Conservation (phyloP, 2,113 vertebrate species). For the Paraplagusia blochii region DNA sequence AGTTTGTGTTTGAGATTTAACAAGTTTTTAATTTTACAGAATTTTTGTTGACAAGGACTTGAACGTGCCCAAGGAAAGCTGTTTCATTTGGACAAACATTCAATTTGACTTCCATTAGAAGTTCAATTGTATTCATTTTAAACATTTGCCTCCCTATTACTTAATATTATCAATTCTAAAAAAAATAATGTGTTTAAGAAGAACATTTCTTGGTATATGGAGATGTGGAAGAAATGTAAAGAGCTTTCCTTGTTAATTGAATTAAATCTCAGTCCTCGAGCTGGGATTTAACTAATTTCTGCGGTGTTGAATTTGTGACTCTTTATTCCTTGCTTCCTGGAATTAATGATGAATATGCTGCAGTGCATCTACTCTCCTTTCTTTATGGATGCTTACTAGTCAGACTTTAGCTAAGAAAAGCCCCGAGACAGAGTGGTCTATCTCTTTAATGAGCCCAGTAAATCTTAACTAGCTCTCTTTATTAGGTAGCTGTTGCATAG, state of each 20-base stretch:
- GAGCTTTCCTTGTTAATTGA: constrained; percentile 51
- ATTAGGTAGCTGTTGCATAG: constrained; percentile 68
- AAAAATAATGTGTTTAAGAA: not conserved
- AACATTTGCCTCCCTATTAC: not conserved
- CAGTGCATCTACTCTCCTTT: constrained; percentile 12
- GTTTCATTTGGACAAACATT: constrained; percentile 52
- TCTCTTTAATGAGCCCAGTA: constrained; percentile 64
- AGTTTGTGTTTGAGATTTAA: not conserved
- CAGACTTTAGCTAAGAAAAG: constrained; percentile 23
- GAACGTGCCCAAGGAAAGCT: constrained; percentile 49
- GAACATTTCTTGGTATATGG: not conserved
- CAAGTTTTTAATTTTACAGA: constrained; percentile 28
- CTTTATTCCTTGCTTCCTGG: constrained; percentile 12
- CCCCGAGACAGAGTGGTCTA: constrained; percentile 37
- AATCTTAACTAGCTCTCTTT: constrained; percentile 65
- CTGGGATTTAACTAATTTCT: constrained; percentile 36
- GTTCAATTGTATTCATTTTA: not conserved
- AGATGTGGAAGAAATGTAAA: constrained; percentile 21
- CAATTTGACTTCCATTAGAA: constrained; percentile 31
- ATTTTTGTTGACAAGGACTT: constrained; percentile 18
- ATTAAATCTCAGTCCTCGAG: constrained; percentile 22
- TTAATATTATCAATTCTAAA: not conserved
- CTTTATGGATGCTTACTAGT: constrained; percentile 10
- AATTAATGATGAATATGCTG: constrained; percentile 26
- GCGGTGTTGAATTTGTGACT: constrained; percentile 20